A percentile compares a stretch with the other conserved stretches of the same genome.
Conservation (phyloP, 2,888 invertebrate species). For the Leptopilina drosophilae region DNA sequence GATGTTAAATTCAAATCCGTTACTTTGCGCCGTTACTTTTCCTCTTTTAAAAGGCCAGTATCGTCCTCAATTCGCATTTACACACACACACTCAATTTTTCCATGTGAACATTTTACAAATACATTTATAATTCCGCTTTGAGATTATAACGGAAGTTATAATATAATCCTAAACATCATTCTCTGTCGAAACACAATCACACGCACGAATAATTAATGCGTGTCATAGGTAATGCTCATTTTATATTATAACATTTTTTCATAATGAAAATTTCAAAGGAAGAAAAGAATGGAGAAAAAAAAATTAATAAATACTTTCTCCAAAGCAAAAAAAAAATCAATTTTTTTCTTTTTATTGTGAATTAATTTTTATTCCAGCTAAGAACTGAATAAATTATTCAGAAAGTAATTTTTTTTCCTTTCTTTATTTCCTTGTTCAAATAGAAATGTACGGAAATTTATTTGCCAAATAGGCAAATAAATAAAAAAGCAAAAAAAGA, state of each 20-base stretch:
- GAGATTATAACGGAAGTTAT: conserved; percentile 17
- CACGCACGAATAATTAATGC: background rate
- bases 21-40: conserved; percentile 66
- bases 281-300: no score
- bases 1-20: conserved; percentile 36
- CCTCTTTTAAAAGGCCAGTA: conserved; percentile 63
- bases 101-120: conserved; percentile 7
- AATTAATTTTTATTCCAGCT: no score
- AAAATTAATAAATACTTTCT: no score
- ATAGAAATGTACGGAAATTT: no score
- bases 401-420: no score
- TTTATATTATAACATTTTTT: background rate
- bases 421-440: no score
- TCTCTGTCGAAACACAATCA: conserved; percentile 3
- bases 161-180: conserved; percentile 9
- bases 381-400: no score
- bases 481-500: no score
- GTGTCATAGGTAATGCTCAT: conserved; percentile 5
- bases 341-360: no score
- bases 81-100: conserved; percentile 4
- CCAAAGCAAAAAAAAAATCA: no score
- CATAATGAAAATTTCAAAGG: no score
- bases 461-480: no score
- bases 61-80: conserved; percentile 43
- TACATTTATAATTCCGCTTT: background rate